Evolutionary conservation across 2,797 vertebrate species (phyloP).

Genomic region (Melanotaenia boesemani): DNA sequence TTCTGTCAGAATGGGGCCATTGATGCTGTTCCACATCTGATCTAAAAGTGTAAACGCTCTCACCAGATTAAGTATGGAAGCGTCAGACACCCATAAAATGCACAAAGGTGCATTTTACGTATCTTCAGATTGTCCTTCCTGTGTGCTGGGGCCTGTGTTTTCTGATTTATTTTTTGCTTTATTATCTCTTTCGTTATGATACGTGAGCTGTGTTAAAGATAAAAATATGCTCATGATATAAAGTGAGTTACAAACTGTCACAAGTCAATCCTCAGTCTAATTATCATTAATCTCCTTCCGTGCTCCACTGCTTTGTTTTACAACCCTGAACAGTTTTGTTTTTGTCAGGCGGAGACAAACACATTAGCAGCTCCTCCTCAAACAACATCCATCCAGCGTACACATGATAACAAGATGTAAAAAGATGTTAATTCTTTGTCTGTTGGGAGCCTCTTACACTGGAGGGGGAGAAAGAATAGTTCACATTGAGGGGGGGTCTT

Average conservation of each 20-base stretch:
- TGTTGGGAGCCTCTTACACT: constrained; percentile 43
- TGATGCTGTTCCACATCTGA: neutral
- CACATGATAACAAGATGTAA: constrained; percentile 65
- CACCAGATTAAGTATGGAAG: neutral
- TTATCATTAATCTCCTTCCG: neutral
- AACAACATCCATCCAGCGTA: constrained; percentile 45
- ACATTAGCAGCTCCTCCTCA: constrained; percentile 59
- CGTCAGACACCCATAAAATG: no score
- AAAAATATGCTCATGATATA: neutral
- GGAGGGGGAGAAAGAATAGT: constrained; percentile 21
- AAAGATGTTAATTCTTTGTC: constrained; percentile 72
- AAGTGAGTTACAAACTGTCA: neutral
- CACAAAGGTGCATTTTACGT: no score
- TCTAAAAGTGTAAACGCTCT: neutral
- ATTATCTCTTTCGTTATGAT: neutral
- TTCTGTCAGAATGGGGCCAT: neutral
- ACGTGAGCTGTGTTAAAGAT: neutral
- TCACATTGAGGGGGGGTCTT: constrained; percentile 29
- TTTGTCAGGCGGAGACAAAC: constrained; percentile 34
- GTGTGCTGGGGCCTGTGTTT: neutral
- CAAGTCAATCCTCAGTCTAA: neutral
- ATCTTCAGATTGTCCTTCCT: neutral
- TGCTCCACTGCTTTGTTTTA: constrained; percentile 2
- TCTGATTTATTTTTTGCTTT: neutral
- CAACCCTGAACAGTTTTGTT: constrained; percentile 11